These are phyloP conservation scores for Phalera bucephala DNA, from an alignment of 2,888 invertebrate genomes.

Conservation along the genomic window DNA sequence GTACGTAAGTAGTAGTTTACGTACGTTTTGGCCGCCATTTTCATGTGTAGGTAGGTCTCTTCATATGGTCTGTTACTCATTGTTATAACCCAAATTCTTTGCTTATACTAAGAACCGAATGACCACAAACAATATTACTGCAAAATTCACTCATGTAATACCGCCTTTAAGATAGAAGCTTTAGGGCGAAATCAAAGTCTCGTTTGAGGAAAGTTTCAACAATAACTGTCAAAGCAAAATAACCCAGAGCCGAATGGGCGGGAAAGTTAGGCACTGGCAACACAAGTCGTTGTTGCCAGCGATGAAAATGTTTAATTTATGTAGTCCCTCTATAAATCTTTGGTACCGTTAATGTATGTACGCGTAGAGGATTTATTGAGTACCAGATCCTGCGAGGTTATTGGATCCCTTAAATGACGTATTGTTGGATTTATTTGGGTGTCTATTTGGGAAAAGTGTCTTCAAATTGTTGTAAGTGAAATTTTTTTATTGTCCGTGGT, in stretches of 20 bases:
- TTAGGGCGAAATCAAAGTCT: slow-evolving; percentile 33
- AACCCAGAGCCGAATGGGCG: slow-evolving; percentile 23
- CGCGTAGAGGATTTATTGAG: slow-evolving; percentile 4
- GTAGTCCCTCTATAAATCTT: slow-evolving; percentile 24
- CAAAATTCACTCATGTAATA: too few species aligned
- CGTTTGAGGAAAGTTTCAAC: slow-evolving; percentile 37
- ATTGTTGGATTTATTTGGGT: neutral
- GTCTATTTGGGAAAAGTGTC: neutral
- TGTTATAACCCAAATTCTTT: too few species aligned
- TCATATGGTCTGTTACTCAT: too few species aligned
- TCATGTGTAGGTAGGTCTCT: too few species aligned
- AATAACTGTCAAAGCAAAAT: slow-evolving; percentile 50
- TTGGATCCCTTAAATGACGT: neutral
- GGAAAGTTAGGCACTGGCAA: slow-evolving; percentile 30
- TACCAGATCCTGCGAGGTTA: neutral
- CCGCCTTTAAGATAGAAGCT: too few species aligned
- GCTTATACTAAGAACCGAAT: too few species aligned
- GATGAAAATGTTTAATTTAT: slow-evolving; percentile 31
- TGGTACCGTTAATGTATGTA: slow-evolving; percentile 10
- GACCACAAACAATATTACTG: too few species aligned
- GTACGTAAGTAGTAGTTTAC: too few species aligned
- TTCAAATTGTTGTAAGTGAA: too few species aligned
- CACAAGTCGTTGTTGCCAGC: slow-evolving; percentile 29
- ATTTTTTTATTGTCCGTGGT: too few species aligned
- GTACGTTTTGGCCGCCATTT: too few species aligned